Base-by-base conservation (phyloP, 2,113 vertebrate species). In the Phycodurus eques region DNA sequence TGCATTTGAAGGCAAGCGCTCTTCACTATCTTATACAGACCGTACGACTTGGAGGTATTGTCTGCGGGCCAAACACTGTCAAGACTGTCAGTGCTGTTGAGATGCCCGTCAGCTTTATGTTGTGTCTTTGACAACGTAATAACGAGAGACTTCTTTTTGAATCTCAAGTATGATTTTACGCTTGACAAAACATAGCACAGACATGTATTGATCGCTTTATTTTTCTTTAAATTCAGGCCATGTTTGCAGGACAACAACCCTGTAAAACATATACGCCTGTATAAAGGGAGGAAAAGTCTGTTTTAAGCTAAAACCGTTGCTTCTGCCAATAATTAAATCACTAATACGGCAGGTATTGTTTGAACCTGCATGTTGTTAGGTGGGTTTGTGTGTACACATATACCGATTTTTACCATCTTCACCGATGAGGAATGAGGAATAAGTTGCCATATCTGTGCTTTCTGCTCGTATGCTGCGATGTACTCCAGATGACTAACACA, bases 51-150 rank as follows among this genome's bases (percentile, higher is more conserved):
- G 17, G 31, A 39, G 12, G 74, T 19, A 68, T 72, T 70, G 77
- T 74, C 81, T 79, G 8, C 20, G 71, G 59, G 51, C 68, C 74
- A 65, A 84, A 76, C 78, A 68, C 15, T 61, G 31, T 61, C 59
- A 56, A 80, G 47, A 6, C 69, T 39, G 75, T 79, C 80, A 78
- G 82, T 73, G 82, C 81, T 44, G 47, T 33, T 0, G 77, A 12
- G 75, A 73, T 75, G 75, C 54, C 79, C 22, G 12, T 76, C 73
- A 35, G 75, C 68, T 75, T 73, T 71, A 17, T 75, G 56, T 76
- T 68, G 53, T 44, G 57, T 71, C 71, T 78, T 44, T 75, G 39
- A 70, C 27, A 51, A 47, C 57, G 63, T 46, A 62, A 42, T 46
- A 66, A 9, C 53, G 20, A 33, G 33, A 67, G 42, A 9, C 47